Evolutionary conservation across 2,797 vertebrate species (phyloP).

Genomic region (Pseudomugil tenellus): DNA sequence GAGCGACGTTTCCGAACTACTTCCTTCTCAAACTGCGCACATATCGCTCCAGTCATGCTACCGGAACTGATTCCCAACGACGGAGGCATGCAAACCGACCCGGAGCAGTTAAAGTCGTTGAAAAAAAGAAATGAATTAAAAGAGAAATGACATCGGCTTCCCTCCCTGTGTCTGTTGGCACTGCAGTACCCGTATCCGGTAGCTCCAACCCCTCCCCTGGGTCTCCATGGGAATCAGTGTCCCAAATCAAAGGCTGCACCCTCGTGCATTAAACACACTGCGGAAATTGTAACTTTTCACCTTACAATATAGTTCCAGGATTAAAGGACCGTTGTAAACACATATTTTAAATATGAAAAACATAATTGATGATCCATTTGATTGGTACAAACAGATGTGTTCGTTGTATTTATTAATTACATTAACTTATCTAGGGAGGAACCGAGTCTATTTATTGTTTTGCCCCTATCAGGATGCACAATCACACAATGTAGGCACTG

Average conservation of each 20-base stretch:
- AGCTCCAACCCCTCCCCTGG: constrained; percentile 36
- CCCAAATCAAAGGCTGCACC: background rate
- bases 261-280: background rate
- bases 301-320: background rate
- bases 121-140: constrained; percentile 3
- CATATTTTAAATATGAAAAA: background rate
- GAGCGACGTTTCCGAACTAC: constrained; percentile 37
- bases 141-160: constrained; percentile 5
- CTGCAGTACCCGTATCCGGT: constrained; percentile 70
- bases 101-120: background rate
- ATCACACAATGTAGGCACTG: too few relatives aligned
- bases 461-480: too few relatives aligned
- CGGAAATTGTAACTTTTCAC: background rate
- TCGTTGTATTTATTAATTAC: too few relatives aligned
- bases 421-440: too few relatives aligned
- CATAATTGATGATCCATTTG: too few relatives aligned
- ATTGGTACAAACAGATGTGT: too few relatives aligned
- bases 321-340: background rate
- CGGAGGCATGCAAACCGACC: constrained; percentile 3
- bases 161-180: constrained; percentile 59
- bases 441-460: too few relatives aligned
- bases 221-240: constrained; percentile 66
- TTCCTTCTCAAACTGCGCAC: constrained; percentile 20
- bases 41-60: constrained; percentile 26
- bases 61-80: background rate